Base-by-base conservation (phyloP, 2,797 vertebrate species). In the Sebastes ruberrimus region DNA sequence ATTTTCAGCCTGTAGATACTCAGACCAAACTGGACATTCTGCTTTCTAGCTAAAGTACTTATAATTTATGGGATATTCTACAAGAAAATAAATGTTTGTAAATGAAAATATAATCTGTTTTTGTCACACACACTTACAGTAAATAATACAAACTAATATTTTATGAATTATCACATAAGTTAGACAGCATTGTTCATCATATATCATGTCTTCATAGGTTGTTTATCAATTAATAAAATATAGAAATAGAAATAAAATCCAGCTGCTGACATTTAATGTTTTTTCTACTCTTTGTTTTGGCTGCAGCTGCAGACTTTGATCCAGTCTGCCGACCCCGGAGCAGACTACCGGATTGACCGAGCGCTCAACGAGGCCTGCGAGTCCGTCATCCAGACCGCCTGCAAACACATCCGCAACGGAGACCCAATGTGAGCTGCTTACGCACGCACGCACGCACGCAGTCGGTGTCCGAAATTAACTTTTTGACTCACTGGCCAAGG, bases 311-410 rank as follows among this genome's bases (percentile, higher is more conserved):
- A 99, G 87, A 98, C 96, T 0, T 88, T 99, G 93, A 97, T 99
- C 80, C 98, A 99, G 81, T 97, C 98, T 56, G 97, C 97, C 0
- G 98, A 99, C 89, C 98, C 98, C 0, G 98, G 97, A 42, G 97
- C 97, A 0, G 98, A 99, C 91, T 99, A 99, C 75, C 96, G 98
- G 69, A 99, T 99, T 0, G 98, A 99, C 81, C 94, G 98, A 1
- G 98, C 98, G 0, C 92, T 99, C 76, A 99, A 98, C 6, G 98
- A 99, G 92, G 98, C 98, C 79, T 99, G 98, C 1, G 98, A 99
- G 79, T 98, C 97, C 0, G 98, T 99, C 79, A 99, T 98, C 82
- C 98, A 99, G 94, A 99, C 98, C 0, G 97, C 98, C 90, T 99
- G 98, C 95, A 99, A 98, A 88, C 97, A 99, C 94, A 98, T 99